Conservation (phyloP, 2,888 invertebrate genomes). For the Limenitis camilla region DNA sequence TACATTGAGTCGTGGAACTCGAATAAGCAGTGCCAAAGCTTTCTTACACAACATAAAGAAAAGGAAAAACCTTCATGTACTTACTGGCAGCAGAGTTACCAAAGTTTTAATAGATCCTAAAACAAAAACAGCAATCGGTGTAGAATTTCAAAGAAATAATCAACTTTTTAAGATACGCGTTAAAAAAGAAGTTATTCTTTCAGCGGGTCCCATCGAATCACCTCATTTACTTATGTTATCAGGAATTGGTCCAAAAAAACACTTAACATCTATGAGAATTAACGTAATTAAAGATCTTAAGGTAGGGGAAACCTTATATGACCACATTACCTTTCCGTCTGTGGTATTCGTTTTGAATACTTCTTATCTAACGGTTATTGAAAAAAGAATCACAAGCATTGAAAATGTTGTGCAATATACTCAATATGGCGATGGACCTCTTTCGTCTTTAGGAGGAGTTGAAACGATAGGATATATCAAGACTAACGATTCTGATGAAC, state of each 20-base stretch:
- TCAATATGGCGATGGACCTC: conserved; percentile 65
- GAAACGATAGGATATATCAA: conserved; percentile 76
- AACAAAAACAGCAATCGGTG: conserved; percentile 58
- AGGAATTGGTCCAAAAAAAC: conserved; percentile 77
- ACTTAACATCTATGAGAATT: conserved; percentile 74
- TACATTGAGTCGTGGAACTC: conserved; percentile 63
- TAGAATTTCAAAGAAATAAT: conserved; percentile 51
- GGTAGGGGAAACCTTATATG: conserved; percentile 76
- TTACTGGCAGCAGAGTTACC: conserved; percentile 70
- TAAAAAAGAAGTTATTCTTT: conserved; percentile 74
- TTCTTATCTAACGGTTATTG: conserved; percentile 45
- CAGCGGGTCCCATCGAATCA: conserved; percentile 85
- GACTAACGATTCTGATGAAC: conserved; percentile 70
- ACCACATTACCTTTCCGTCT: conserved; percentile 78
- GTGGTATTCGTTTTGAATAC: conserved; percentile 70
- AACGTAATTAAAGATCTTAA: conserved; percentile 75
- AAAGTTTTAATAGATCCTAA: conserved; percentile 74
- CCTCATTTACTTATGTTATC: conserved; percentile 83
- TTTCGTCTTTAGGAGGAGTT: conserved; percentile 71
- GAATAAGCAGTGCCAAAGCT: conserved; percentile 74
- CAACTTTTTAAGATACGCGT: conserved; percentile 61
- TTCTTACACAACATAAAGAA: conserved; percentile 71
- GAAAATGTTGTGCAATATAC: conserved; percentile 49
- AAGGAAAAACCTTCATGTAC: conserved; percentile 74
- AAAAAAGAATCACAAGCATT: conserved; percentile 42